Percentiles rank a stretch among this genome's conserved stretches.
phyloP scores from a whole-genome alignment of 2,888 invertebrate species.

The Tinea pellionella region DNA sequence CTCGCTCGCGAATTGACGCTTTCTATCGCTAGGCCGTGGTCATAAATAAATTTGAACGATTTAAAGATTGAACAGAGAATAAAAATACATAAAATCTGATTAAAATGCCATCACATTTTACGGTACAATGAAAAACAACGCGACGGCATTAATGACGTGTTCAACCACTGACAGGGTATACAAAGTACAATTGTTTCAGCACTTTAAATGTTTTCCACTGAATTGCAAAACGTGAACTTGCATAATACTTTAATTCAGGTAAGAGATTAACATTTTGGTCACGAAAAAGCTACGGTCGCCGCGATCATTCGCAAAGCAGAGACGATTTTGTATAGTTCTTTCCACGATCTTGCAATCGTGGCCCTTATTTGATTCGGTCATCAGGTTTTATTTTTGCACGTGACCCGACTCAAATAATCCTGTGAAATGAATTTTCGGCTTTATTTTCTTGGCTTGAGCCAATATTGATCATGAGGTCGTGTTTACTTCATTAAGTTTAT shows the following conservation, averaged over 20 bases:
- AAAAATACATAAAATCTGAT: too few relatives aligned
- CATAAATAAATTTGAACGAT: too few relatives aligned
- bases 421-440: conserved; percentile 5
- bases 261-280: conserved; percentile 21
- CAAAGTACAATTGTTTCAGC: conserved; percentile 13
- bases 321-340: conserved; percentile 1
- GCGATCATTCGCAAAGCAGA: conserved; percentile 10
- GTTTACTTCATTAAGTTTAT: conserved; percentile 5
- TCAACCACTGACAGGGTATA: conserved; percentile 13
- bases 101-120: neutral
- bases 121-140: neutral
- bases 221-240: conserved; percentile 18
- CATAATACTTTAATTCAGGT: conserved; percentile 21
- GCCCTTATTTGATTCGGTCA: conserved; percentile 13
- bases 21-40: too few relatives aligned
- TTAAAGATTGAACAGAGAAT: too few relatives aligned
- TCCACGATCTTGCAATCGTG: conserved; percentile 12
- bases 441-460: neutral
- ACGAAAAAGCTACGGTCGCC: conserved; percentile 18
- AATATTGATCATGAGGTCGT: conserved; percentile 3
- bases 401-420: conserved; percentile 5
- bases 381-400: conserved; percentile 15
- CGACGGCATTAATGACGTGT: neutral
- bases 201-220: conserved; percentile 16
- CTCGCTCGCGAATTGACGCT: too few relatives aligned